Evolutionary conservation across 2,113 vertebrate genomes (phyloP).

Genomic region (Pedionomus torquatus): DNA sequence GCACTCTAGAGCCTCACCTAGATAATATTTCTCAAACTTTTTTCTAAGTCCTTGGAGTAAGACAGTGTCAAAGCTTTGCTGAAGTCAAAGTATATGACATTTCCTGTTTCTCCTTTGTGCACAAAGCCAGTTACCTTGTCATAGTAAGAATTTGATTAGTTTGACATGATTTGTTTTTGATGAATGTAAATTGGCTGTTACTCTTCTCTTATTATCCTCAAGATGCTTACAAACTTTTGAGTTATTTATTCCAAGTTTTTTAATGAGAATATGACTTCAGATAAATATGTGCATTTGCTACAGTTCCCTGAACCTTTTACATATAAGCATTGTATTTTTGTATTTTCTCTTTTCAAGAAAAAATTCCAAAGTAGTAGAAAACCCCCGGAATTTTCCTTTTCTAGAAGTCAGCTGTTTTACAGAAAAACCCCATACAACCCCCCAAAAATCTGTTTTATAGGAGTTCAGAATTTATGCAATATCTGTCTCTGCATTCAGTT

Average conservation of each 20-base stretch:
- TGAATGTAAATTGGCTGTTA: background rate
- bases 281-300: background rate
- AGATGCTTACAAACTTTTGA: background rate
- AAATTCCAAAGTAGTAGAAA: background rate
- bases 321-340: background rate
- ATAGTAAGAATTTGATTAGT: background rate
- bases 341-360: background rate
- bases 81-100: background rate
- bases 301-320: background rate
- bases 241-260: background rate
- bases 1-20: background rate
- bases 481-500: background rate
- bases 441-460: background rate
- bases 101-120: background rate
- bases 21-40: background rate
- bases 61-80: background rate
- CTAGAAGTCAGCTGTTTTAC: background rate
- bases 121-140: background rate
- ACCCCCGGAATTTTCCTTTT: background rate
- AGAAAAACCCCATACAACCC: background rate
- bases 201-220: background rate
- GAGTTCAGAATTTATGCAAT: background rate
- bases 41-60: background rate
- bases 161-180: background rate
- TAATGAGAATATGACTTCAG: background rate